Percentiles rank a stretch among this genome's conserved stretches.
Conservation (phyloP, 2,888 invertebrate species). For the Taphrorychus bicolor region DNA sequence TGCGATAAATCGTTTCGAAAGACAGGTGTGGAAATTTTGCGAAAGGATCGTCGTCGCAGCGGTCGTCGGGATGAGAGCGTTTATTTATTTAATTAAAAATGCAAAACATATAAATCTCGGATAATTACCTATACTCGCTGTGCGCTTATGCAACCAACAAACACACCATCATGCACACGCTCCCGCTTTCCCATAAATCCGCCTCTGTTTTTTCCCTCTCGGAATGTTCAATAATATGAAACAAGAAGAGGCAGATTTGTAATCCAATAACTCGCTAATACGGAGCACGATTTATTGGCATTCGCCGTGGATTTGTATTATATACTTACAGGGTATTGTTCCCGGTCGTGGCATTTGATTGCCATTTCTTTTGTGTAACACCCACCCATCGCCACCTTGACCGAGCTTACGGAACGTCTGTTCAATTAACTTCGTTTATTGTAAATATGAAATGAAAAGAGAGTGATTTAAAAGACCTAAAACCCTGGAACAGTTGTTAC, state of each 20-base stretch:
- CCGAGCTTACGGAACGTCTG: neutral
- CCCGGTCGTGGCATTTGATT: neutral
- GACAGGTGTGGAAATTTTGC: constrained; percentile 37
- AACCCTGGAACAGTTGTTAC: too few species aligned
- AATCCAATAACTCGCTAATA: neutral
- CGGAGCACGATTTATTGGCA: neutral
- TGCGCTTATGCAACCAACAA: neutral
- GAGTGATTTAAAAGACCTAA: too few species aligned
- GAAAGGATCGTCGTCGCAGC: neutral
- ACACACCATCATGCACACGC: neutral
- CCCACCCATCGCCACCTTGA: neutral
- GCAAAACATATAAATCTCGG: constrained; percentile 28
- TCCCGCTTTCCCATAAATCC: neutral
- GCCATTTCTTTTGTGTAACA: neutral
- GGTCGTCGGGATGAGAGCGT: constrained; percentile 13
- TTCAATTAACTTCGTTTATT: too few species aligned
- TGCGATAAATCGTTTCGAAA: constrained; percentile 33
- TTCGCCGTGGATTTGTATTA: neutral
- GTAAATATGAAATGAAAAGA: too few species aligned
- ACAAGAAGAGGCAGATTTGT: neutral
- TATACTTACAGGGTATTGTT: neutral
- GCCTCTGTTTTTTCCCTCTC: neutral
- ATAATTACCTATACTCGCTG: constrained; percentile 9
- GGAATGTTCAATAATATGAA: neutral
- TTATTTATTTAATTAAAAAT: constrained; percentile 30